A percentile compares a stretch with the other conserved stretches of the same genome.
Conservation (phyloP, 2,113 vertebrate species). For the Saccopteryx bilineata region DNA sequence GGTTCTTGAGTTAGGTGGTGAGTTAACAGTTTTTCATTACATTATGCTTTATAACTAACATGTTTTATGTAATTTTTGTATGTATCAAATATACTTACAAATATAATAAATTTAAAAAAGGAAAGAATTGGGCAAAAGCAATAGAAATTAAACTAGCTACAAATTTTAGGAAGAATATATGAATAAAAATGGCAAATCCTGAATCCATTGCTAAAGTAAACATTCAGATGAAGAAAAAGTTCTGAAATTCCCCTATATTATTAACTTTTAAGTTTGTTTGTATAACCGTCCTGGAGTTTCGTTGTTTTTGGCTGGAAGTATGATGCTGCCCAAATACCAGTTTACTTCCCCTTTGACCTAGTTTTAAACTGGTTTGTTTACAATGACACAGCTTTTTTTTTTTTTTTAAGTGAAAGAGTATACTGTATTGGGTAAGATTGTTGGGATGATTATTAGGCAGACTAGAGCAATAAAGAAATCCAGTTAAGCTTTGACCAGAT, state of each 20-base stretch:
- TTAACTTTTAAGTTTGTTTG: constrained; percentile 12
- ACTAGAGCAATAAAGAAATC: not conserved
- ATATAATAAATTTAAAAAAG: not conserved
- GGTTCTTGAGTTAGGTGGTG: constrained; percentile 14
- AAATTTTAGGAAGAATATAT: not conserved
- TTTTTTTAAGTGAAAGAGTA: not conserved
- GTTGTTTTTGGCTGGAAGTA: not conserved
- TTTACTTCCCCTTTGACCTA: constrained; percentile 28
- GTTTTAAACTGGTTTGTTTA: not conserved
- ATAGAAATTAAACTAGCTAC: constrained; percentile 12
- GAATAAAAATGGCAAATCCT: not conserved
- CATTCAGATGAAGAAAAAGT: constrained; percentile 2
- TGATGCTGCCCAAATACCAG: not conserved
- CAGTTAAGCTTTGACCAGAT: not conserved
- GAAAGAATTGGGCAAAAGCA: constrained; percentile 26
- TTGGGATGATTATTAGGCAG: not conserved
- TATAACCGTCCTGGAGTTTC: not conserved
- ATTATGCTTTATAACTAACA: not conserved
- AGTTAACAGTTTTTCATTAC: not conserved
- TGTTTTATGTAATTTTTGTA: constrained; percentile 17
- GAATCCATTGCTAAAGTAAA: not conserved
- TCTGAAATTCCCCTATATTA: not conserved
- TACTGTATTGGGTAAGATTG: not conserved
- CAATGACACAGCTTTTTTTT: not conserved
- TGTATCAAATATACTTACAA: constrained; percentile 28